Conservation (phyloP, 2,888 invertebrate species). For the Chaetoderma sp. region DNA sequence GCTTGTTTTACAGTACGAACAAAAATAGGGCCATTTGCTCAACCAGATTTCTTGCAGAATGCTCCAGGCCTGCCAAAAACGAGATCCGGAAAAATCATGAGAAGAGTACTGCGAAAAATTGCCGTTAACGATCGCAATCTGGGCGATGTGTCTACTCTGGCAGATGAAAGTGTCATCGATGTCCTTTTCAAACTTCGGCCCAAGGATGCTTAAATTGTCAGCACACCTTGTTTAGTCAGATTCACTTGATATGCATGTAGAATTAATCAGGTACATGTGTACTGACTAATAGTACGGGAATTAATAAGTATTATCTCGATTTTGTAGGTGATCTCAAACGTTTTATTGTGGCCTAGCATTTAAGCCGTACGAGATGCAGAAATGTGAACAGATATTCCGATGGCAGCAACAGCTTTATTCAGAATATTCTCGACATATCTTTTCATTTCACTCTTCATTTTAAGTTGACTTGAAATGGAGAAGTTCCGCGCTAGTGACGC, state of each 20-base stretch:
- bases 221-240: not conserved
- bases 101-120: slow-evolving; percentile 92
- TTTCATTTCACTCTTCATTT: no score
- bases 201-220: slow-evolving; percentile 17
- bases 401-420: no score
- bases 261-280: no score
- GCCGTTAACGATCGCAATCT: slow-evolving; percentile 89
- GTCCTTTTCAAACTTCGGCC: slow-evolving; percentile 58
- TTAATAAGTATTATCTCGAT: no score
- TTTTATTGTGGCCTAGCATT: no score
- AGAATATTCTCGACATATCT: no score
- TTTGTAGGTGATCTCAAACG: no score
- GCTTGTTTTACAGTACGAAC: slow-evolving; percentile 77
- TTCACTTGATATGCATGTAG: not conserved
- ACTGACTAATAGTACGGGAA: no score
- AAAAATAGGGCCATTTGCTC: slow-evolving; percentile 95
- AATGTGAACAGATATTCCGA: no score
- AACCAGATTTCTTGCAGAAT: slow-evolving; percentile 93
- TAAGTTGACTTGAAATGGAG: no score
- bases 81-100: slow-evolving; percentile 97
- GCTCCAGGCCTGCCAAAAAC: slow-evolving; percentile 96
- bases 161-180: slow-evolving; percentile 89
- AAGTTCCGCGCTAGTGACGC: no score
- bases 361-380: no score
- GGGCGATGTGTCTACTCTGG: slow-evolving; percentile 94